Conservation (phyloP, 2,113 vertebrate genomes). For the Rhombomys opimus region DNA sequence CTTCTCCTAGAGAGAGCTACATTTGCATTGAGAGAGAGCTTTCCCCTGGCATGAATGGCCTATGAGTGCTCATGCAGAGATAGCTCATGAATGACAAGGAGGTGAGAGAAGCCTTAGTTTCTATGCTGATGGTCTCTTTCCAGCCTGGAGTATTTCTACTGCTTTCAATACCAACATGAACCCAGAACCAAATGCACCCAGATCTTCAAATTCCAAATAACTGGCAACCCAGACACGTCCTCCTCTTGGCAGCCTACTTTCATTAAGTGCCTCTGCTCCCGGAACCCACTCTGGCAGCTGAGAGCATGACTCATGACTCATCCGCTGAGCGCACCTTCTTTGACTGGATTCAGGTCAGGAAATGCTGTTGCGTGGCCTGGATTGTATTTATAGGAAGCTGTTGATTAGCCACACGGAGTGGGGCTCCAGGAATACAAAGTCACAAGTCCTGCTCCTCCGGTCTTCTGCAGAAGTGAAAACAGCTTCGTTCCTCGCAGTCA, state of each 20-base stretch:
- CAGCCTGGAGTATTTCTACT: background rate
- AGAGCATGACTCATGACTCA: constrained; percentile 58
- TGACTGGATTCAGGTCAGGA: constrained; percentile 54
- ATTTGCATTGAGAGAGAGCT: background rate
- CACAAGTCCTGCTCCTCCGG: background rate
- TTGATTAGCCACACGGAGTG: background rate
- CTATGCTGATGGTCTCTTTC: background rate
- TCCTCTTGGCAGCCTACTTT: background rate
- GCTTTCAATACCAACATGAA: background rate
- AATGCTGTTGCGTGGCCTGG: background rate
- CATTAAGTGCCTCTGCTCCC: background rate
- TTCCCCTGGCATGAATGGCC: background rate
- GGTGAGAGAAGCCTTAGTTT: background rate
- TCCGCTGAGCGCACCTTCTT: background rate
- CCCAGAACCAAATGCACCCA: background rate
- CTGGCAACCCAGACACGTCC: too few species aligned
- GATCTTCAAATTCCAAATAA: background rate
- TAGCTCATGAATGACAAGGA: background rate
- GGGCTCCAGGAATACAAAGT: constrained; percentile 47
- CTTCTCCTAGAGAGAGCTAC: background rate
- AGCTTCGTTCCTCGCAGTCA: background rate
- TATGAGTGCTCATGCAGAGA: rapidly evolving
- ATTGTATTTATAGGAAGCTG: constrained; percentile 34
- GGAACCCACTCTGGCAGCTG: background rate
- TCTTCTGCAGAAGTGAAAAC: background rate